These are phyloP conservation scores for Sialis lutaria DNA, from an alignment of 2,888 invertebrate species.

Conservation along the genomic window DNA sequence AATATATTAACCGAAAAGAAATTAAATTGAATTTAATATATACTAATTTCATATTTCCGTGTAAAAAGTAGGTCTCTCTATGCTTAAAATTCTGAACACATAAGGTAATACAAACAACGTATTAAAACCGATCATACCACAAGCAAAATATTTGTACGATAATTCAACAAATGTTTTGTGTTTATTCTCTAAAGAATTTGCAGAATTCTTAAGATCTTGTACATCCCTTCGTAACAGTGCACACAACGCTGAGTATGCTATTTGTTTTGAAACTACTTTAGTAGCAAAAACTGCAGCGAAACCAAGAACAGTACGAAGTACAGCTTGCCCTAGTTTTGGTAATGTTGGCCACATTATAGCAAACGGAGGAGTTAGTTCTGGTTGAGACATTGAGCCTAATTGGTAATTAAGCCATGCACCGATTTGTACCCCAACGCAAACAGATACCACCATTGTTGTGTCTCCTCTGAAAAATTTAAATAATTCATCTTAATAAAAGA, in stretches of 20 bases:
- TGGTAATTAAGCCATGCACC: conserved; percentile 78
- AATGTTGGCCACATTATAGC: conserved; percentile 62
- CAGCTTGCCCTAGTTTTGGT: conserved; percentile 45
- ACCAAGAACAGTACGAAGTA: conserved; percentile 58
- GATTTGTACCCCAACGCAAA: conserved; percentile 56
- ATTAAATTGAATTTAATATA: background rate
- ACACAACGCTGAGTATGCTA: conserved; percentile 52
- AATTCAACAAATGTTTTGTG: conserved; percentile 64
- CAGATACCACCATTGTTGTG: conserved; percentile 73
- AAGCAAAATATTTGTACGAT: conserved; percentile 68
- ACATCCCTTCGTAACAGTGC: conserved; percentile 48
- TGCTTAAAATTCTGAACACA: conserved; percentile 54
- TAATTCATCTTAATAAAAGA: background rate
- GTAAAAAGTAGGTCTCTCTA: conserved; percentile 69
- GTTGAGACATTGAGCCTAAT: conserved; percentile 46
- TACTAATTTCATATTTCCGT: conserved; percentile 51
- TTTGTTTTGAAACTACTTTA: conserved; percentile 45
- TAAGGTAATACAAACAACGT: conserved; percentile 61
- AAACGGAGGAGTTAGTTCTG: conserved; percentile 45
- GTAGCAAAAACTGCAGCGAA: conserved; percentile 55
- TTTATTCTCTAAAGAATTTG: conserved; percentile 45
- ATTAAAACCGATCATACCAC: conserved; percentile 62
- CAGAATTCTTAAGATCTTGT: conserved; percentile 43
- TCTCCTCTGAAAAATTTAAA: conserved; percentile 50
- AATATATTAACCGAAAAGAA: background rate